Evolutionary conservation across 2,797 vertebrate species (phyloP).

Genomic region (Poecile montanus): DNA sequence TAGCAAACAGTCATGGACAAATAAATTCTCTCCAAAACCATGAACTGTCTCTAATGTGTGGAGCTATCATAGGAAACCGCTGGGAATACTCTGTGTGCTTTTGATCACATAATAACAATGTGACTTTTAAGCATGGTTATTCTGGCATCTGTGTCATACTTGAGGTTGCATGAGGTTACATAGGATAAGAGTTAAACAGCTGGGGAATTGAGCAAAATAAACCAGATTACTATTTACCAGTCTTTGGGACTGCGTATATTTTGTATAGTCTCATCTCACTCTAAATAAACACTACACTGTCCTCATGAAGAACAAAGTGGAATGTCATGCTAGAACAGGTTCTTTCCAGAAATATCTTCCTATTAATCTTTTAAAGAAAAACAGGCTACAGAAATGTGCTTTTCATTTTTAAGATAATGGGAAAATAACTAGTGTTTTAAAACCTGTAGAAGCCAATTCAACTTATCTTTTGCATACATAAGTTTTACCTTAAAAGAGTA

Average conservation of each 20-base stretch:
- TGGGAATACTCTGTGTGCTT: background rate
- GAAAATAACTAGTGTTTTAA: background rate
- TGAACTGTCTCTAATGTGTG: background rate
- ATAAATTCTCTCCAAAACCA: background rate
- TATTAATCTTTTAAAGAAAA: background rate
- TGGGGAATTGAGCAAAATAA: background rate
- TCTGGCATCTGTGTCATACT: background rate
- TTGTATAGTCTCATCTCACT: background rate
- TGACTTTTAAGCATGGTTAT: background rate
- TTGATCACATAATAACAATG: background rate
- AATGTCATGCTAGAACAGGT: background rate
- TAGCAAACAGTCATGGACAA: background rate
- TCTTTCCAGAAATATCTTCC: background rate
- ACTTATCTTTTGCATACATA: background rate
- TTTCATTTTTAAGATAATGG: background rate
- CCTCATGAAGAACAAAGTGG: background rate
- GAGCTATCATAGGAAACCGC: background rate
- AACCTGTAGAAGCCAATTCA: background rate
- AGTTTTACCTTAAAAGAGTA: background rate
- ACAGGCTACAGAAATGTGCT: background rate
- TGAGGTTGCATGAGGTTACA: background rate
- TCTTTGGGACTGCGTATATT: background rate
- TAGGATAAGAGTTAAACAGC: background rate
- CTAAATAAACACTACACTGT: background rate
- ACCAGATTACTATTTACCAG: background rate